Evolutionary conservation across 2,113 vertebrate species (phyloP), one percentile per base, ranked within the genome.

Genomic region (Hemicordylus capensis): DNA sequence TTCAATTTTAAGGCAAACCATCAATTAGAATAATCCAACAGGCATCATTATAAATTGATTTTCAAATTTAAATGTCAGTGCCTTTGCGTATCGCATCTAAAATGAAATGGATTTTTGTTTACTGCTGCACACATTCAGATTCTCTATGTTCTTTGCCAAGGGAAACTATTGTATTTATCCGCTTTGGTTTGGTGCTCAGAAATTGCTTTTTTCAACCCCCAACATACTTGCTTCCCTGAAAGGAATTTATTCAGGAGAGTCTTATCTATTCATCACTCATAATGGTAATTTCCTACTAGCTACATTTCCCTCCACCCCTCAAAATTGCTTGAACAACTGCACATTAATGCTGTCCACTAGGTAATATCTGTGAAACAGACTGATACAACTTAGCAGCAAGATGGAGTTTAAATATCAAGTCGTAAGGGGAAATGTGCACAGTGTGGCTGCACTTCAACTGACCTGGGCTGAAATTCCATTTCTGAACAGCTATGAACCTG

Each of bases 391-490:
- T 76, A 59, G 59, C 69, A 15, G 85, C 39, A 67, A 89, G 83
- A 59, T 11, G 56, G 22, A 67, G 22, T 63, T 86, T 77, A 84
- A 90, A 85, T 70, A 34, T 72, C 81, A 80, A 74, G 70, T 64
- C 76, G 77, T 12, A 80, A 37, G n/a, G 64, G 46, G 7, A 80
- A 64, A 42, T 0, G 34, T 66, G 4, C 44, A 0, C 0, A 0
- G 4, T 46, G 48, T 1, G 3, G 74, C 70, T 88, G 76, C 56
- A 26, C 86, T 88, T 89, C 87, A 76, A 82, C 58, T 89, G 79
- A 90, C 24, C 19, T 83, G 80, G 78, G 79, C 58, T 84, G 79
- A 72, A 88, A 76, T 89, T 88, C 78, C 87, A 76, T 93, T 90
- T 58, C 54, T 91, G 89, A 31, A 19, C 80, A 83, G 63, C 88